These are phyloP conservation scores for Epizoanthus scotinus DNA, from an alignment of 92 coral and sea anemone genomes.

Conservation along the genomic window DNA sequence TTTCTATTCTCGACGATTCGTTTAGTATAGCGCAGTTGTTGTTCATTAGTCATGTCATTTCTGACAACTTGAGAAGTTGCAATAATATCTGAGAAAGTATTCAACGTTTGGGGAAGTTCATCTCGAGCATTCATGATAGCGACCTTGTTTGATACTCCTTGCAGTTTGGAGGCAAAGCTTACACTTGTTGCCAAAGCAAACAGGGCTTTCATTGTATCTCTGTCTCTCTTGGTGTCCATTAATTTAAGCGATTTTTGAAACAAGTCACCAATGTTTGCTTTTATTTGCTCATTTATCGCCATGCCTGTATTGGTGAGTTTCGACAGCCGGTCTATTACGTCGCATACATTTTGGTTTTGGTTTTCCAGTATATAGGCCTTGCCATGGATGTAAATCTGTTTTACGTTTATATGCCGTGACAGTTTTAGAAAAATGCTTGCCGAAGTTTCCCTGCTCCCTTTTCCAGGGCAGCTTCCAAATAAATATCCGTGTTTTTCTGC, in stretches of 20 bases:
- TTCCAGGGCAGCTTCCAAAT: neutral
- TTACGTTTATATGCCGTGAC: conserved; percentile 34
- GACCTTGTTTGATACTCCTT: conserved; percentile 31
- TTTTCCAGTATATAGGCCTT: conserved; percentile 41
- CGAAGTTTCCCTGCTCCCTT: too few species aligned
- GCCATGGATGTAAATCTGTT: conserved; percentile 42
- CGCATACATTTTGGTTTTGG: neutral
- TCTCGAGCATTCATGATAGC: conserved; percentile 21
- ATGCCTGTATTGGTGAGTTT: neutral
- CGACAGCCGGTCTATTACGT: conserved; percentile 24
- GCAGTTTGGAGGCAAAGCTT: conserved; percentile 33
- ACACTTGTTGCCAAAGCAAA: conserved; percentile 32
- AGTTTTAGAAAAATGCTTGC: neutral
- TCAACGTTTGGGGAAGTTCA: too few species aligned
- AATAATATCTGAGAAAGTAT: too few species aligned
- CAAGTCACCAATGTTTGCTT: conserved; percentile 19
- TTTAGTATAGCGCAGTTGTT: conserved; percentile 46
- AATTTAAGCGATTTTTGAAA: neutral
- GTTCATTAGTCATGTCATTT: conserved; percentile 49
- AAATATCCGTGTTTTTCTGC: conserved; percentile 1
- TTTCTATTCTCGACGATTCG: conserved; percentile 11
- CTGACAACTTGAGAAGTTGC: conserved; percentile 39
- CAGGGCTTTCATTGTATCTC: conserved; percentile 41
- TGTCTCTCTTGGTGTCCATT: conserved; percentile 32
- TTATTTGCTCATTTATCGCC: neutral